phyloP scores from a whole-genome alignment of 2,888 invertebrate genomes.

The Perizoma affinitatum region DNA sequence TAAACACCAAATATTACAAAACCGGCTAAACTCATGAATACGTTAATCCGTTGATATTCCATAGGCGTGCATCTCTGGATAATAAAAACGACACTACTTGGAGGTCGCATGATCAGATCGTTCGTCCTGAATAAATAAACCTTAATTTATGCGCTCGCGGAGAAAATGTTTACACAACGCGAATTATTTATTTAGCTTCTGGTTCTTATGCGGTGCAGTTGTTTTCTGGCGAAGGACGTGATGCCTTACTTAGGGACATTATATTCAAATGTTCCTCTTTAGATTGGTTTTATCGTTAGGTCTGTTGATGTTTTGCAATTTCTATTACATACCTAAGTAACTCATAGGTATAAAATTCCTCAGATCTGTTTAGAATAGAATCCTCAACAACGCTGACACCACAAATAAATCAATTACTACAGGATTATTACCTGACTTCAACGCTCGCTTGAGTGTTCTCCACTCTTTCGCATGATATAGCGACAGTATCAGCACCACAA shows the following conservation, averaged over 20 bases:
- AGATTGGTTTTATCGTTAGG: background rate
- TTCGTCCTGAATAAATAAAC: conserved; percentile 57
- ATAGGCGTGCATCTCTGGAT: conserved; percentile 45
- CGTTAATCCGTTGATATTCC: conserved; percentile 37
- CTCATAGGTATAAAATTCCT: too few relatives aligned
- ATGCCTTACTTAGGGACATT: conserved; percentile 4
- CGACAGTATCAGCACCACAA: conserved; percentile 90
- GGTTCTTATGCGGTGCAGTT: conserved; percentile 25
- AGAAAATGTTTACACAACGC: conserved; percentile 49
- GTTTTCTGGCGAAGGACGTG: conserved; percentile 18
- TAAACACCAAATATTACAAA: background rate
- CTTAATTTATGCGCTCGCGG: conserved; percentile 47
- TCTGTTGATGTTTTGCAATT: background rate
- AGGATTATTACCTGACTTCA: conserved; percentile 86
- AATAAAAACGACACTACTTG: conserved; percentile 52
- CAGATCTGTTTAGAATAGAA: too few relatives aligned
- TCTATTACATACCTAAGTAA: too few relatives aligned
- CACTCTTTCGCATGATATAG: conserved; percentile 91
- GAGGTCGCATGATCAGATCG: conserved; percentile 53
- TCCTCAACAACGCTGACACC: too few relatives aligned
- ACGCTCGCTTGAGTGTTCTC: conserved; percentile 90
- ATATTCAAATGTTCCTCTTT: background rate
- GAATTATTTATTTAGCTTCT: conserved; percentile 46
- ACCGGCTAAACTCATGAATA: conserved; percentile 10
- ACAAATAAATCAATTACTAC: too few relatives aligned